Percentiles rank a stretch among this genome's conserved stretches.
Conservation (phyloP, 92 coral and sea anemone genomes). For the Phenganax subtilis region DNA sequence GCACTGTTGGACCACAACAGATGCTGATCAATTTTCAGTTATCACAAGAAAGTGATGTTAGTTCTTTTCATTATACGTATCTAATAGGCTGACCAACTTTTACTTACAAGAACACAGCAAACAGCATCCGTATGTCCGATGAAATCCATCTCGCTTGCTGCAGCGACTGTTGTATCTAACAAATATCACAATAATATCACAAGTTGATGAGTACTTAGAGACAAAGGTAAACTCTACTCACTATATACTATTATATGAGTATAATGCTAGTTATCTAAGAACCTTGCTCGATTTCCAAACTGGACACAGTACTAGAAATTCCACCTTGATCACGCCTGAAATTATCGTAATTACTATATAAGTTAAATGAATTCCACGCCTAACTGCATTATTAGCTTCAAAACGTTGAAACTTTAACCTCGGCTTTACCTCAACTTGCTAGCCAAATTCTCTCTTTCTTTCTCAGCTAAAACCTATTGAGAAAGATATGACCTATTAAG, state of each 20-base stretch:
- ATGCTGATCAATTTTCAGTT: too few relatives aligned
- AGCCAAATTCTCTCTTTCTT: slow-evolving; percentile 23
- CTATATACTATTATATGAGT: too few relatives aligned
- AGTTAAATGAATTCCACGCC: background rate
- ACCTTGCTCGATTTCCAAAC: slow-evolving; percentile 17
- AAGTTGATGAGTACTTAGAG: too few relatives aligned
- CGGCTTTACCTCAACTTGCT: slow-evolving; percentile 14
- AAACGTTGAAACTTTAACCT: background rate
- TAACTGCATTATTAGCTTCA: background rate
- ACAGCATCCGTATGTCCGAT: slow-evolving; percentile 36
- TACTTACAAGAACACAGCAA: slow-evolving; percentile 27
- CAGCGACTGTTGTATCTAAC: background rate
- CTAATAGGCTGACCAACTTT: too few relatives aligned
- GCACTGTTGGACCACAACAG: background rate
- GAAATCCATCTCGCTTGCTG: slow-evolving; percentile 24
- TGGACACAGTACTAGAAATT: slow-evolving; percentile 29
- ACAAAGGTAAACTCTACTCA: too few relatives aligned
- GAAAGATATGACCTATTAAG: too few relatives aligned
- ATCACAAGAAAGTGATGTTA: too few relatives aligned
- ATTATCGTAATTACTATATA: background rate
- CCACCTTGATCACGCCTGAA: slow-evolving; percentile 28
- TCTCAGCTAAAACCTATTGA: slow-evolving; percentile 20
- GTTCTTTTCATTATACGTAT: too few relatives aligned
- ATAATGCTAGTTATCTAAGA: too few relatives aligned
- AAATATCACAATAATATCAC: background rate